Conservation (phyloP, 2,113 vertebrate genomes). For the Blennius ocellaris region DNA sequence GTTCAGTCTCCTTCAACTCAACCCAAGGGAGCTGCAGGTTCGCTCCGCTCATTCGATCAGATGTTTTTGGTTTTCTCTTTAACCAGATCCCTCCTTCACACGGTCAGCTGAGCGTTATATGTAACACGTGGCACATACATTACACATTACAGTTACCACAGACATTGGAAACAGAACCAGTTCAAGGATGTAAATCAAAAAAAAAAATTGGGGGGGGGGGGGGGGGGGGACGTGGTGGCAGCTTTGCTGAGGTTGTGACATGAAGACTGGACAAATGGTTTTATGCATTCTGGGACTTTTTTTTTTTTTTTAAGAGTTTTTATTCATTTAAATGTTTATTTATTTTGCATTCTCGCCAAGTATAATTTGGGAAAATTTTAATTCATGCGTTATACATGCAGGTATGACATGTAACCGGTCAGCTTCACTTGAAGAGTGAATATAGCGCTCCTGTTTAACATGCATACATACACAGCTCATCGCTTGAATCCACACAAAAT, state of each 20-base stretch:
- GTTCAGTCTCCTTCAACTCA: slow-evolving; percentile 23
- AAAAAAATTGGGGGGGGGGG: too few relatives aligned
- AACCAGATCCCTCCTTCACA: slow-evolving; percentile 23
- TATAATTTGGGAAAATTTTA: too few relatives aligned
- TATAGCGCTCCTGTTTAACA: too few relatives aligned
- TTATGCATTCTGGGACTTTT: not conserved
- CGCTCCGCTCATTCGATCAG: slow-evolving; percentile 51
- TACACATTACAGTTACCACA: not conserved
- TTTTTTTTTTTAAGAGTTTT: too few relatives aligned
- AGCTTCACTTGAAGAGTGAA: too few relatives aligned
- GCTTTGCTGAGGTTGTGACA: not conserved
- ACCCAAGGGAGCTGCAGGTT: slow-evolving; percentile 52
- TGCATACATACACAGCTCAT: too few relatives aligned
- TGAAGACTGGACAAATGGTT: not conserved
- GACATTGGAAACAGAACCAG: not conserved
- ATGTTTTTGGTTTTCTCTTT: slow-evolving; percentile 40
- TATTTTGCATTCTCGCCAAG: not conserved
- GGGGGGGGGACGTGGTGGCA: not conserved
- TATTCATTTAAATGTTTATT: not conserved
- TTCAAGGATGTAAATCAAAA: not conserved
- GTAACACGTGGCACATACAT: slow-evolving; percentile 27
- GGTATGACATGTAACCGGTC: too few relatives aligned
- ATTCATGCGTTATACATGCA: too few relatives aligned
- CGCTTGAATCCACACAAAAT: too few relatives aligned
- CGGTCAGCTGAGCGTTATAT: slow-evolving; percentile 23